Evolutionary conservation across 2,113 vertebrate genomes (phyloP), one percentile per base, ranked within the genome.

Genomic region (Cynopterus brachyotis): DNA sequence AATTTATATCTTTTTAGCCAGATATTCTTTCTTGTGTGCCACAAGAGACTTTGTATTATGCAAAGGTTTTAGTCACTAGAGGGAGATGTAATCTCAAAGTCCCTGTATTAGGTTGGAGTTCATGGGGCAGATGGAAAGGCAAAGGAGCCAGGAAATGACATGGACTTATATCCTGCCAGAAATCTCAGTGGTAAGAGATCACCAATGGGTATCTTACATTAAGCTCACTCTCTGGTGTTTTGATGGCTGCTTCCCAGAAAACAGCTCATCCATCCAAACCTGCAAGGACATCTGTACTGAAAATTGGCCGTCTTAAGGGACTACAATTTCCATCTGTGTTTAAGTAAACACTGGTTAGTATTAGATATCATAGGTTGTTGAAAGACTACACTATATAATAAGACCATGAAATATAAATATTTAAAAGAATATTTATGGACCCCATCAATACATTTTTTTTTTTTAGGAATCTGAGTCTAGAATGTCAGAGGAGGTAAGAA

Each of bases 71-170:
- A 72, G 87, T 97, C 95, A 94, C 84, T 96, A 96, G 96, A 97
- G 96, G 96, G 92, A 97, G 97, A 89, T 94, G 62, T 96, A 95
- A 92, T 93, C 96, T 87, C 70, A 94, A 81, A 45, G 24, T 93
- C 84, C 50, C 64, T 47, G 87, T 42, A 79, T 30, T 24, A 11
- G 9, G 47, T 57, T 42, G 16, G 62, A 42, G 30, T 85, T 64
- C 64, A 37, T 35, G 35, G 82, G 81, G 32, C 83, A 94, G 73
- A 88, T 83, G 60, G 86, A 83, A 87, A 70, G 37, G 26, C 75
- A 81, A 83, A 83, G 6, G 26, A 73, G 80, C 60, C 76, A 80
- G 72, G 37, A 95, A 91, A 85, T 95, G 92, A 72, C 87, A 59
- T 94, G 55, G 59, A 19, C 35, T 5, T 26, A 16, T 53, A 57